Evolutionary conservation across 2,888 invertebrate species (phyloP), one percentile per base, ranked within the genome.

Genomic region (Cybosia mesomella): DNA sequence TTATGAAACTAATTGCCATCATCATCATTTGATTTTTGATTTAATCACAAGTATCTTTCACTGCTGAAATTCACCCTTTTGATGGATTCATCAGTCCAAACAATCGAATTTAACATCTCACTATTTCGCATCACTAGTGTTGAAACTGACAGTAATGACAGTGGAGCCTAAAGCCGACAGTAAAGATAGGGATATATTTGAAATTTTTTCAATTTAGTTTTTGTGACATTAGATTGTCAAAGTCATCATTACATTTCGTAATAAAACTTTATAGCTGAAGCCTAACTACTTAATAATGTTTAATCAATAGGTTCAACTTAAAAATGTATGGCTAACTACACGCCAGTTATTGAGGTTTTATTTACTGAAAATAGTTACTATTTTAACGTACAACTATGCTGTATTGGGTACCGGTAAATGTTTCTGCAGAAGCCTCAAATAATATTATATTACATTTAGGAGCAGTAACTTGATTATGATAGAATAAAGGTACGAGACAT

Each of bases 381-480:
- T 49, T 49, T 49, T 18, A 49, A 49, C 15, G 15, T 28, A 15
- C 24, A 54, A 22, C 5, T 1, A 55, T 55, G 28, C 7, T 28
- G 55, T 18, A 24, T 55, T 55, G 11, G 7, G 13, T 18, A 15
- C 15, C 15, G 15, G 55, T 28, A 62, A 21, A 28, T 5, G 18
- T 43, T 18, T 13, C n/a, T 11, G 11, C 8, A 32, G 32, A 7
- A 8, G 32, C 8, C 21, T 15, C 8, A 7, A 21, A 13, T 21
- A 21, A 4, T 13, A 15, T 21, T 0, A 21, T 32, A n/a, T 10
- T 28, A 13, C 21, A 53, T 10, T 53, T 49, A 49, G 61, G 61
- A 53, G 61, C n/a, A 32, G 49, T 62, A 7, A 62, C 61, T 32
- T 53, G 28, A 62, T 49, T 18, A 1, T 1, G 49, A 49, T n/a